These are phyloP conservation scores for Macrosteles quadrilineatus DNA, from an alignment of 1,140 invertebrate species.

Conservation along the genomic window DNA sequence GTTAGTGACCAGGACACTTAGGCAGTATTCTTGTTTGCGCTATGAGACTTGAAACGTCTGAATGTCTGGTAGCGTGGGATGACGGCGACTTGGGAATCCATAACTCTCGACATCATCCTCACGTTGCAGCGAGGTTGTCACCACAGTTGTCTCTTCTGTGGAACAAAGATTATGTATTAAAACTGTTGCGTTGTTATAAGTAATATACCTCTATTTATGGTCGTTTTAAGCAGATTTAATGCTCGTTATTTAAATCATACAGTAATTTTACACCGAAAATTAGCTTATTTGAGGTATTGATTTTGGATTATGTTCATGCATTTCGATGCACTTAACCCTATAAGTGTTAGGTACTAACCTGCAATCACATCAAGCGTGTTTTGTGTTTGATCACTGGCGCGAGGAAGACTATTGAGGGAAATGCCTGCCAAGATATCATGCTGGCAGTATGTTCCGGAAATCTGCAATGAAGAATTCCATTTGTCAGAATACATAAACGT, in stretches of 20 bases:
- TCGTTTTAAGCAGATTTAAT: neutral
- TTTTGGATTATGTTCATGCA: neutral
- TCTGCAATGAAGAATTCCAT: neutral
- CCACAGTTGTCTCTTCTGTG: neutral
- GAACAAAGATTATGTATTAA: neutral
- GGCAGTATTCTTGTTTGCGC: too few species aligned
- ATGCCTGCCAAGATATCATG: slow-evolving; percentile 12
- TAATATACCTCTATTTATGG: neutral
- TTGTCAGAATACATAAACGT: neutral
- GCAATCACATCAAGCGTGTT: too few species aligned
- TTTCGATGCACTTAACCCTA: neutral
- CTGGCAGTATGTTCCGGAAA: neutral
- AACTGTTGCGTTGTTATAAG: neutral
- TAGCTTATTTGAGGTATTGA: neutral
- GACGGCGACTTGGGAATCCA: neutral
- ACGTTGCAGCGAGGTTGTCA: neutral
- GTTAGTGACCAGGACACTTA: too few species aligned
- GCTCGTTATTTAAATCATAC: neutral
- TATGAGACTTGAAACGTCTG: slow-evolving; percentile 5
- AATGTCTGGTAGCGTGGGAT: slow-evolving; percentile 6
- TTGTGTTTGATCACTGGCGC: neutral
- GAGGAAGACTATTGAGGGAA: neutral
- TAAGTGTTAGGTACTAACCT: neutral
- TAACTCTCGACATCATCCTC: slow-evolving; percentile 16
- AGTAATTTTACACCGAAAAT: neutral